Percentiles rank a stretch among this genome's conserved stretches.
Evolutionary conservation across 2,113 vertebrate species (phyloP).

Genomic region (Hassar affinis): DNA sequence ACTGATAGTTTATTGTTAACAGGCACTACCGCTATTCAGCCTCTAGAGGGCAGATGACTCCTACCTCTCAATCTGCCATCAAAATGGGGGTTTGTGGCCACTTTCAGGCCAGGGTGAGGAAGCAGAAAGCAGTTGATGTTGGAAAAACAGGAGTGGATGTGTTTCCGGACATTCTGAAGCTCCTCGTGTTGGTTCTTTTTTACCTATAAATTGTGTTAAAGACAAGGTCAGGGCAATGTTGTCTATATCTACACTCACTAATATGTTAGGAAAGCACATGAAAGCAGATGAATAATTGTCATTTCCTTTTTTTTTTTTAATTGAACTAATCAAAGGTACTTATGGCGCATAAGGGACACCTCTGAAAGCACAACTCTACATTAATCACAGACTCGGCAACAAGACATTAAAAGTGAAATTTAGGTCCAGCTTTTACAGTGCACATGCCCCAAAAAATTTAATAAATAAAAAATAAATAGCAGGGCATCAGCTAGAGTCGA

Average conservation of each 20-base stretch:
- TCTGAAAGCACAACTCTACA: neutral
- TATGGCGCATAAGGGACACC: neutral
- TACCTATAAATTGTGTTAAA: constrained; percentile 69
- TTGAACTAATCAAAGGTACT: neutral
- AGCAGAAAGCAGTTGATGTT: constrained; percentile 84
- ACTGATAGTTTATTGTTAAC: neutral
- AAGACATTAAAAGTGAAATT: neutral
- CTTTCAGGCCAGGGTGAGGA: constrained; percentile 86
- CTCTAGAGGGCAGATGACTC: neutral
- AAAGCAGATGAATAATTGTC: neutral
- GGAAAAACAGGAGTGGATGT: constrained; percentile 88
- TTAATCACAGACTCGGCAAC: neutral
- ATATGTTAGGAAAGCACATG: neutral
- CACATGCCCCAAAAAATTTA: too few relatives aligned
- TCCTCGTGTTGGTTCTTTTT: constrained; percentile 88
- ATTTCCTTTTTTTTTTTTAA: neutral
- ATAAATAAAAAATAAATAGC: too few relatives aligned
- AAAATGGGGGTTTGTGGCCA: constrained; percentile 85
- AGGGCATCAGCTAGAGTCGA: neutral
- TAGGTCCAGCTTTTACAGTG: neutral
- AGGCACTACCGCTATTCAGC: neutral
- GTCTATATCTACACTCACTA: neutral
- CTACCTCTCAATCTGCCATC: constrained; percentile 78
- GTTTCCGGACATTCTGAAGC: constrained; percentile 87
- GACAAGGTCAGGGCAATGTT: neutral